Base-by-base conservation (phyloP, 64 coral and sea anemone genomes). In the Platygyra sinensis region DNA sequence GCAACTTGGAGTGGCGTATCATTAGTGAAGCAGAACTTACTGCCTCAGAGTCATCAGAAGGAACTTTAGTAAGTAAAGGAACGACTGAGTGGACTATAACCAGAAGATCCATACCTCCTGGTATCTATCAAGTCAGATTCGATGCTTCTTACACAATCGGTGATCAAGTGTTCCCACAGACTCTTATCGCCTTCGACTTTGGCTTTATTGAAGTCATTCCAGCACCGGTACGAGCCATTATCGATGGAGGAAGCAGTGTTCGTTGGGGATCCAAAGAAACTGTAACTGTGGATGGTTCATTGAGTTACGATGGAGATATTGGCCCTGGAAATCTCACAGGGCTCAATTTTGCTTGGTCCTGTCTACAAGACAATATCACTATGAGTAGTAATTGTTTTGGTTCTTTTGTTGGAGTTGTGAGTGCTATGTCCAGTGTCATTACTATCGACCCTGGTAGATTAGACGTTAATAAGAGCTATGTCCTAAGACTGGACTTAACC, bases 61-160 rank as follows among this genome's bases (percentile, higher is more conserved):
- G 80, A 69, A 49, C 33, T 4, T 14, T 84, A 69, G 80, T 69
- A 28, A 84, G 80, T 84, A 32, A 49, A 11, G 80, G 80, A 15
- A 84, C 80, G 2, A 63, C 32, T 24, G 61, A 69, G n/a, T 84
- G 80, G 80, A 84, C 65, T 8, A 84, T 84, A 28, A 28, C 20
- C 59, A 84, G 31, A 24, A 67, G 80, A 69, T 84, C 62, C 22
- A 11, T 84, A 50, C 32, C 62, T 16, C 19, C 80, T 16, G 80
- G 80, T 15, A 49, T 84, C 19, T 80, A 80, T 80, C 78, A 62
- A 80, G 29, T 80, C 9, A 80, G 62, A 62, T 80, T 80, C n/a
- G 20, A n/a, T 16, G 78, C 78, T 62, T 33, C 55, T 15, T 14
- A 32, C 78, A 80, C 60, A 20, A 80, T 80, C 25, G 78, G 55